Conservation (phyloP, 2,113 vertebrate genomes). For the Alexandromys fortis region DNA sequence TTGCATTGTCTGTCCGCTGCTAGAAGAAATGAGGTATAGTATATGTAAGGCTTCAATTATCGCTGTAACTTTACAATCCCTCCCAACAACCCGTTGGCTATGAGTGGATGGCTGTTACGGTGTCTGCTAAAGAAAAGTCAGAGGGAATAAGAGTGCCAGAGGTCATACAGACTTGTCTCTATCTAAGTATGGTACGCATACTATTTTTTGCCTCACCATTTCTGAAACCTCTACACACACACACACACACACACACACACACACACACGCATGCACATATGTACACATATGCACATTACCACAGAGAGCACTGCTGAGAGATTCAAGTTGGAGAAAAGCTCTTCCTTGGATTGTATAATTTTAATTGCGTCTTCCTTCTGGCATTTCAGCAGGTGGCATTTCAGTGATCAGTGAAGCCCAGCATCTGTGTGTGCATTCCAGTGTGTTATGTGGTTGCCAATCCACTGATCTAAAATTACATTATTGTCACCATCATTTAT, state of each 20-base stretch:
- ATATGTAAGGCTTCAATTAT: constrained; percentile 63
- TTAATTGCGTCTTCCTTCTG: constrained; percentile 73
- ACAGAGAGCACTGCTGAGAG: constrained; percentile 36
- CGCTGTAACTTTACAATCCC: constrained; percentile 34
- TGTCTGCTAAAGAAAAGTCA: constrained; percentile 66
- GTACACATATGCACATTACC: background rate
- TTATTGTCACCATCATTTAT: constrained; percentile 62
- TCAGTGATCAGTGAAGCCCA: constrained; percentile 67
- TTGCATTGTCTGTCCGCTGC: constrained; percentile 62
- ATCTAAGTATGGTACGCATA: constrained; percentile 54
- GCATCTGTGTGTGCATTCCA: constrained; percentile 61
- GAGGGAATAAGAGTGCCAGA: background rate
- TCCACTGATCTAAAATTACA: constrained; percentile 66
- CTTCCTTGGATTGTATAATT: constrained; percentile 64
- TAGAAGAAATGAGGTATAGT: constrained; percentile 61
- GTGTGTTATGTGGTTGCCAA: constrained; percentile 21
- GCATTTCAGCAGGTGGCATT: constrained; percentile 71
- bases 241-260: background rate
- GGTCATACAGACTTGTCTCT: constrained; percentile 1
- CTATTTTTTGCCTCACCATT: constrained; percentile 51
- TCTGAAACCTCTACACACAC: constrained; percentile 28
- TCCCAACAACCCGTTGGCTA: constrained; percentile 55
- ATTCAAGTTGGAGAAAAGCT: constrained; percentile 48
- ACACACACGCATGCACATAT: background rate
- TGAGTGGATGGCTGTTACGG: constrained; percentile 43